A percentile compares a stretch with the other conserved stretches of the same genome.
Conservation (phyloP, 2,888 invertebrate genomes). For the Drosophila austrosaltans region DNA sequence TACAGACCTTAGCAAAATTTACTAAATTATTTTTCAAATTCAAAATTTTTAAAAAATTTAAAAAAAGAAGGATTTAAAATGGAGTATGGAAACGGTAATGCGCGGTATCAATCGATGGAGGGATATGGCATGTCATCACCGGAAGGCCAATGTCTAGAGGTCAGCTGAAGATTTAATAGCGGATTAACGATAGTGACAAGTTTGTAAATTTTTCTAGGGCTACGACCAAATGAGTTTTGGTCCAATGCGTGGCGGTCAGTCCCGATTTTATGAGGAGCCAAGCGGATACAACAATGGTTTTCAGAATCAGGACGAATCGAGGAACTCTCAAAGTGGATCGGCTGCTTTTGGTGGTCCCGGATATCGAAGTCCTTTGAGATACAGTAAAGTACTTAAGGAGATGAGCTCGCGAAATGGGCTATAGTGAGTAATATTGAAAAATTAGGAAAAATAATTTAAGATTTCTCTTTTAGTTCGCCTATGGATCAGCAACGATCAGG, state of each 20-base stretch:
- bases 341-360: conserved; percentile 64
- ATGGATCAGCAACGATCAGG: conserved; percentile 47
- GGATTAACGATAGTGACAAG: neutral
- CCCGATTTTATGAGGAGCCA: conserved; percentile 43
- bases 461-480: conserved; percentile 43
- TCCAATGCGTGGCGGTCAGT: conserved; percentile 25
- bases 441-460: neutral
- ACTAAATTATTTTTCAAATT: conserved; percentile 7
- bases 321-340: conserved; percentile 45
- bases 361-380: conserved; percentile 63
- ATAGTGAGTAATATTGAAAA: conserved; percentile 42
- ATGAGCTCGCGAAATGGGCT: conserved; percentile 71
- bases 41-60: neutral
- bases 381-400: conserved; percentile 56
- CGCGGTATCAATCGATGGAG: conserved; percentile 49
- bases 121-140: conserved; percentile 52
- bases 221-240: conserved; percentile 28
- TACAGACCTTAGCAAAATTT: conserved; percentile 25
- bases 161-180: neutral
- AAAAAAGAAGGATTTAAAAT: conserved; percentile 26
- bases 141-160: conserved; percentile 56
- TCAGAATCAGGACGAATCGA: conserved; percentile 50
- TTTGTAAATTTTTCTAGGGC: conserved; percentile 11
- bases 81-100: conserved; percentile 56
- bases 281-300: conserved; percentile 36